Evolutionary conservation across 2,888 invertebrate genomes (phyloP), one percentile per base, ranked within the genome.

Genomic region (Lasioglossum figueresi): DNA sequence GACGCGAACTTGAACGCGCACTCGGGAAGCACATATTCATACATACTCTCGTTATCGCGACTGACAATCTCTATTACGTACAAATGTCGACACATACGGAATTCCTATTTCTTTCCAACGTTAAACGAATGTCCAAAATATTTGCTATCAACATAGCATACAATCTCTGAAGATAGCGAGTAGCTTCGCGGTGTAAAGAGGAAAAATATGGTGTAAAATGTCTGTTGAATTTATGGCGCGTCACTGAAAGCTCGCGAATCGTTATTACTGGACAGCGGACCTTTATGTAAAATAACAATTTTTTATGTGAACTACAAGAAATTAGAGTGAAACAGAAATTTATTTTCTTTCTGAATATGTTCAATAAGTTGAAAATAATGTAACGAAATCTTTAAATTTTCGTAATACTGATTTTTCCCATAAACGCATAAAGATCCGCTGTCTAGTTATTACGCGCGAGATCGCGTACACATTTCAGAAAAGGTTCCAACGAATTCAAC

Each of bases 11-110:
- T 27, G 27, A 59, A 59, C 59, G 59, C 59, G 59, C 27, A 27
- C 59, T 31, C 16, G 27, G 12, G 5, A 16, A 63, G 66, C 34
- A 66, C 34, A 66, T 23, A 45, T 45, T 59, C 59, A 59, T 48
- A 72, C 31, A 48, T 45, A 48, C 31, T 34, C 31, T 56, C 68
- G 43, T 89, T 82, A 85, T 82, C 83, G 89, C 88, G 88, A 68
- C 85, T 80, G 88, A 88, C 88, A 88, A 88, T 88, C 88, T 89
- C 80, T 82, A 82, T 74, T 82, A 73, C 76, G 37, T 78, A 86
- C 72, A 77, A 87, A 76, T 45, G 73, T 66, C 40, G 43, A 27
- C n/a, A 34, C 45, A 78, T 59, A 27, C 40, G 31, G n/a, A 66
- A 59, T 48, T 80, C 34, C 52, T 31, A 43, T 73, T 73, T 76